A percentile compares a stretch with the other conserved stretches of the same genome.
Evolutionary conservation across 2,797 vertebrate genomes (phyloP).

Genomic region (Diglossa cyanea): DNA sequence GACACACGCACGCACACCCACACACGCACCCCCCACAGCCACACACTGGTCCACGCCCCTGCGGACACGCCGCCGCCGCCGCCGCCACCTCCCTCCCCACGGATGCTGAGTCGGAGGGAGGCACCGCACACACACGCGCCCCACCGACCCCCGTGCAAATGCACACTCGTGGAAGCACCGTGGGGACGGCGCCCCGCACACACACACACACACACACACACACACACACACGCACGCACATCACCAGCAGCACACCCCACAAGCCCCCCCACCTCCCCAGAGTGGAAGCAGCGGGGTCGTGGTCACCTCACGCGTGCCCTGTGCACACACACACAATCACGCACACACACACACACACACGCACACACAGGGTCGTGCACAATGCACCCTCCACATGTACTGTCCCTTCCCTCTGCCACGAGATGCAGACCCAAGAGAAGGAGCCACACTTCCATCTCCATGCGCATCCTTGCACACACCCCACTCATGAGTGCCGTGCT

Average conservation of each 20-base stretch:
- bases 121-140: neutral
- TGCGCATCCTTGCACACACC: rapidly evolving
- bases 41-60: neutral
- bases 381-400: rapidly evolving
- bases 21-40: neutral
- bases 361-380: rapidly evolving
- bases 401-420: rapidly evolving
- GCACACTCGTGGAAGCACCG: neutral
- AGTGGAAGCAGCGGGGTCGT: neutral
- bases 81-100: neutral
- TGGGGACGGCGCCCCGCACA: neutral
- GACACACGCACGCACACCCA: neutral
- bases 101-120: neutral
- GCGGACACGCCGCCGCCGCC: neutral
- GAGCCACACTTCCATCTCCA: rapidly evolving
- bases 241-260: neutral
- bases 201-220: no score
- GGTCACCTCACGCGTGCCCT: neutral
- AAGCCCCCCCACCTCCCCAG: no score
- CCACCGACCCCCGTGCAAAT: neutral
- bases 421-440: neutral
- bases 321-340: rapidly evolving
- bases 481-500: rapidly evolving
- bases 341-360: neutral
- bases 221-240: no score